A percentile compares a stretch with the other conserved stretches of the same genome.
Evolutionary conservation across 2,113 vertebrate species (phyloP).

Genomic region (Albula goreensis): DNA sequence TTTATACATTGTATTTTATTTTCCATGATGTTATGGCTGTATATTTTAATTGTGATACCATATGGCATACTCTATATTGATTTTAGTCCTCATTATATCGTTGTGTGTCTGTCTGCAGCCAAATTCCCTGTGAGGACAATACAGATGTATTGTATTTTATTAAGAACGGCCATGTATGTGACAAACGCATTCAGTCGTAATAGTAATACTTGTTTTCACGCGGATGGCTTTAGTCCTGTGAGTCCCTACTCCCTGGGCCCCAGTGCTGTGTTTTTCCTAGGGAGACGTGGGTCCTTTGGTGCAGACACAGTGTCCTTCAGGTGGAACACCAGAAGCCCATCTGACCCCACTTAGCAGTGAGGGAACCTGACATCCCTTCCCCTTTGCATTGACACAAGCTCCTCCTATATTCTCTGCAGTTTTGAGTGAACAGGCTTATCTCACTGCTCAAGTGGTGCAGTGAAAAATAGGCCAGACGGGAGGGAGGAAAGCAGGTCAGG

Average conservation of each 20-base stretch:
- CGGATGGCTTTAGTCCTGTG: neutral
- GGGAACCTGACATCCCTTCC: neutral
- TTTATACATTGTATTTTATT: too few species aligned
- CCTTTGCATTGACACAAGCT: too few species aligned
- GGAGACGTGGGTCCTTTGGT: neutral
- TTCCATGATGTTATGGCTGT: too few species aligned
- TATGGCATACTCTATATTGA: too few species aligned
- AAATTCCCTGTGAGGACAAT: too few species aligned
- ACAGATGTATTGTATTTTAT: too few species aligned
- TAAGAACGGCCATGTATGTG: too few species aligned
- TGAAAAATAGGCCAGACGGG: slow-evolving; percentile 60
- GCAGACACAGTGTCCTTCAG: neutral
- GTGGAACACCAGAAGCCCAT: neutral
- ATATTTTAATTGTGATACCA: too few species aligned
- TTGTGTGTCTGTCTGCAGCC: too few species aligned
- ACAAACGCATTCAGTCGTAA: too few species aligned
- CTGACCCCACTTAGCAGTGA: neutral
- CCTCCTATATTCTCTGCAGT: slow-evolving; percentile 51
- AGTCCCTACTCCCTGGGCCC: neutral
- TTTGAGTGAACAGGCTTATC: slow-evolving; percentile 41
- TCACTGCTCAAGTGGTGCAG: slow-evolving; percentile 52
- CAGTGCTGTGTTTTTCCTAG: neutral
- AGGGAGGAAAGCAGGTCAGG: slow-evolving; percentile 42
- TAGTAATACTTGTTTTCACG: too few species aligned
- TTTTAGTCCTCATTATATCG: too few species aligned